Evolutionary conservation across 2,888 invertebrate species (phyloP).

Genomic region (Tenthredo amoena): DNA sequence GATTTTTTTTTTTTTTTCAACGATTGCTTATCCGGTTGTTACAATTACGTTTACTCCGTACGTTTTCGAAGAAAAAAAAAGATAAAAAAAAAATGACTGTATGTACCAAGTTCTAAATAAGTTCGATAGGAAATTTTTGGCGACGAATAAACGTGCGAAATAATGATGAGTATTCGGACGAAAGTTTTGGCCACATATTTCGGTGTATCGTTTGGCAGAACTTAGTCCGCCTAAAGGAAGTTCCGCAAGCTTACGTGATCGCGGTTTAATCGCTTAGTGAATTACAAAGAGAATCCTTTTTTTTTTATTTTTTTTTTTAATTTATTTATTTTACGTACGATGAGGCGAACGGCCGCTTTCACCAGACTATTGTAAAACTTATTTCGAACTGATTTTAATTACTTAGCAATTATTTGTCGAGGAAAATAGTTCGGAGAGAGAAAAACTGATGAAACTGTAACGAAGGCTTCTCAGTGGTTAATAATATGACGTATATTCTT

Average conservation of each 20-base stretch:
- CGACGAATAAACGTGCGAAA: not conserved
- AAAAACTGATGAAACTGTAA: not conserved
- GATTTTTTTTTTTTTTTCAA: not conserved
- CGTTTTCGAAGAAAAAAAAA: not conserved
- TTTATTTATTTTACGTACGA: not conserved
- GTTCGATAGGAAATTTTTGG: not conserved
- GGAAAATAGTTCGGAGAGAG: not conserved
- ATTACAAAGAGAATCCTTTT: conserved; percentile 17
- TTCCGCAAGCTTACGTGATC: conserved; percentile 15
- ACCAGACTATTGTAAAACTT: not conserved
- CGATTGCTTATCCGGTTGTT: not conserved
- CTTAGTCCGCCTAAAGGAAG: not conserved
- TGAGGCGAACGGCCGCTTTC: not conserved
- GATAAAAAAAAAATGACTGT: not conserved
- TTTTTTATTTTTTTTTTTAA: not conserved
- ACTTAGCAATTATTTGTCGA: not conserved
- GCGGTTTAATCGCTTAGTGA: conserved; percentile 22
- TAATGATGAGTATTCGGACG: conserved; percentile 14
- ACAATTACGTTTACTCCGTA: not conserved
- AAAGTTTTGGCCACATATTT: conserved; percentile 23
- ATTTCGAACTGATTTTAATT: not conserved
- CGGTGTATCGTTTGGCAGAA: not conserved
- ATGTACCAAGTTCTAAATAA: not conserved
- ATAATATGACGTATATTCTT: not conserved
- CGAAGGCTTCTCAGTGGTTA: not conserved